phyloP scores from a whole-genome alignment of 2,888 invertebrate genomes.

The Hanleya hanleyi region DNA sequence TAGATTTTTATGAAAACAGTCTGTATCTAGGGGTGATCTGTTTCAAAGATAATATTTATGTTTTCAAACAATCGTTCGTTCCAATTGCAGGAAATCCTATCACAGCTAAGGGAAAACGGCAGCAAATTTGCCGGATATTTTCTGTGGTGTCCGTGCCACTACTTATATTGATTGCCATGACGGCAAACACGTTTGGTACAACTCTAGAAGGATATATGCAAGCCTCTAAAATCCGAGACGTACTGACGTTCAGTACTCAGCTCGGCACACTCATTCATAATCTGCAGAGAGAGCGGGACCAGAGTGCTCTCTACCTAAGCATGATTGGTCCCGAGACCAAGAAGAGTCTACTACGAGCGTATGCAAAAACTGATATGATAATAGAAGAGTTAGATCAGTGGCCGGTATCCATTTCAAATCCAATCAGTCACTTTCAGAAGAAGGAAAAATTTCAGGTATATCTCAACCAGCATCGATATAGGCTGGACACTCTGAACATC shows the following conservation, averaged over 20 bases:
- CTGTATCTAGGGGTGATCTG: too few species aligned
- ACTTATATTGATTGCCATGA: slow-evolving; percentile 53
- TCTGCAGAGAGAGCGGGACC: slow-evolving; percentile 61
- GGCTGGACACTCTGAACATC: slow-evolving; percentile 49
- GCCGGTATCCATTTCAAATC: slow-evolving; percentile 42
- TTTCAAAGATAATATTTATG: too few species aligned
- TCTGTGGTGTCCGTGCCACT: slow-evolving; percentile 57
- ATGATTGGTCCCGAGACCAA: slow-evolving; percentile 55
- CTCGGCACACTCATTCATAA: slow-evolving; percentile 47
- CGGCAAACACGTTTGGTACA: slow-evolving; percentile 51
- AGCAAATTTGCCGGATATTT: slow-evolving; percentile 59
- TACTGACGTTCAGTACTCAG: slow-evolving; percentile 43
- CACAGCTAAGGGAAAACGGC: slow-evolving; percentile 54
- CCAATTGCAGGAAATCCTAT: slow-evolving; percentile 64
- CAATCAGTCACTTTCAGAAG: slow-evolving; percentile 44
- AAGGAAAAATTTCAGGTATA: slow-evolving; percentile 51
- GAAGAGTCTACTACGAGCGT: slow-evolving; percentile 50
- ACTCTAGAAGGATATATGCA: slow-evolving; percentile 13
- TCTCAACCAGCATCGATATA: slow-evolving; percentile 55
- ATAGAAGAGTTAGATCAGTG: slow-evolving; percentile 52
- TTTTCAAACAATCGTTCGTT: too few species aligned
- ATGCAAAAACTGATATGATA: slow-evolving; percentile 54
- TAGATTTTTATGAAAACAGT: too few species aligned
- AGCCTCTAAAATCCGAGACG: slow-evolving; percentile 22
- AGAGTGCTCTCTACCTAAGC: slow-evolving; percentile 61